These are phyloP conservation scores for Paramormyrops kingsleyae DNA, from an alignment of 2,113 vertebrate genomes.

Conservation along the genomic window DNA sequence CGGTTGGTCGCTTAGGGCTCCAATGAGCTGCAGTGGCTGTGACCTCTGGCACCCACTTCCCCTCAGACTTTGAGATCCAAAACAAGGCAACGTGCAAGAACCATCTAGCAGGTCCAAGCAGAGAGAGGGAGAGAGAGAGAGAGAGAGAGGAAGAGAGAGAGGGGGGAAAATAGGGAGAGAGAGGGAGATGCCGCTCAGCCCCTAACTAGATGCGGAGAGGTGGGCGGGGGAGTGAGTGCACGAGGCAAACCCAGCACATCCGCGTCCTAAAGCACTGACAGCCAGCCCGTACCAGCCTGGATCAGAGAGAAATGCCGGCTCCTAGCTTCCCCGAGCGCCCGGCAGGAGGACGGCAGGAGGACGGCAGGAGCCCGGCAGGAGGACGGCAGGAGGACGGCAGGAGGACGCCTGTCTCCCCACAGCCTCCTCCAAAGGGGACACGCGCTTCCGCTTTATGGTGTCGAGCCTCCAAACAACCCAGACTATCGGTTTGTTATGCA, in stretches of 20 bases:
- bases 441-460: not conserved
- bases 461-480: not conserved
- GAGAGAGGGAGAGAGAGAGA: not conserved
- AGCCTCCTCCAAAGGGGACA: not conserved
- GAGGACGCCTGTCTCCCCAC: no score
- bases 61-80: not conserved
- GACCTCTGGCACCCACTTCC: conserved; percentile 29
- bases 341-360: not conserved
- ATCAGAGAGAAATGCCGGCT: not conserved
- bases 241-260: not conserved
- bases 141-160: not conserved
- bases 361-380: not conserved
- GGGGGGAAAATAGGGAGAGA: no score
- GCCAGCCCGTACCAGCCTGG: not conserved
- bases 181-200: not conserved
- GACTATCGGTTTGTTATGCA: not conserved
- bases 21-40: conserved; percentile 2
- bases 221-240: not conserved
- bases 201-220: not conserved
- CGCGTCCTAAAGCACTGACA: not conserved
- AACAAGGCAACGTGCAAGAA: not conserved
- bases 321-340: not conserved
- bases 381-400: no score
- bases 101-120: not conserved
- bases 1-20: not conserved